Evolutionary conservation across 2,888 invertebrate species (phyloP), one percentile per base, ranked within the genome.

Genomic region (Aradus depressus): DNA sequence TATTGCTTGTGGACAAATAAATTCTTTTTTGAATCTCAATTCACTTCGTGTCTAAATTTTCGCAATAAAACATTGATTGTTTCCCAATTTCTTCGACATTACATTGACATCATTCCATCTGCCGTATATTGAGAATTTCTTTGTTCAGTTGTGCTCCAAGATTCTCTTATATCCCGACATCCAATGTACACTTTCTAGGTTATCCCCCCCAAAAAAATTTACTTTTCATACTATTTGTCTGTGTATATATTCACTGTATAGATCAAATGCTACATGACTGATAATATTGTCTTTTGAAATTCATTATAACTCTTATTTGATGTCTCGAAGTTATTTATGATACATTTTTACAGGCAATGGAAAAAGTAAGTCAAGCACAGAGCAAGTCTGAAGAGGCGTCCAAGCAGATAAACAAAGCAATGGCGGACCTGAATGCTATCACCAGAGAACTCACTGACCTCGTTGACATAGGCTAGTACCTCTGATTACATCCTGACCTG

Each of bases 311-410:
- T 8, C 6, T 10, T 10, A 28, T 28, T 10, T 28, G 6, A 28
- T 5, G 6, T 16, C 3, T 44, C 16, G 3, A 10, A 28, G 14
- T 18, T 4, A 31, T 42, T 1, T 12, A 28, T 41, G 60, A 43
- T 50, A 53, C 39, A 47, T 21, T 62, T 62, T 53, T 62, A 28
- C 61, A 89, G 85, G 77, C 77, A 1, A 71, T 78, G 59, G 71
- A 72, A 55, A 75, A 74, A 63, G 91, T 93, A 19, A 89, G 88
- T 4, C 80, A 86, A 71, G 90, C 92, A 1, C 87, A 86, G 64
- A 84, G 80, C 4, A 86, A 85, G 59, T 86, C 91, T 0, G 74
- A 77, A 44, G 80, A 84, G 60, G 88, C 90, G 0, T 80, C 84
- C 49, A 80, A 80, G 58, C 84, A 86, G 68, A 89, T 93, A 0